Conservation (phyloP, 2,888 invertebrate species). For the Pharmacophagus antenor region DNA sequence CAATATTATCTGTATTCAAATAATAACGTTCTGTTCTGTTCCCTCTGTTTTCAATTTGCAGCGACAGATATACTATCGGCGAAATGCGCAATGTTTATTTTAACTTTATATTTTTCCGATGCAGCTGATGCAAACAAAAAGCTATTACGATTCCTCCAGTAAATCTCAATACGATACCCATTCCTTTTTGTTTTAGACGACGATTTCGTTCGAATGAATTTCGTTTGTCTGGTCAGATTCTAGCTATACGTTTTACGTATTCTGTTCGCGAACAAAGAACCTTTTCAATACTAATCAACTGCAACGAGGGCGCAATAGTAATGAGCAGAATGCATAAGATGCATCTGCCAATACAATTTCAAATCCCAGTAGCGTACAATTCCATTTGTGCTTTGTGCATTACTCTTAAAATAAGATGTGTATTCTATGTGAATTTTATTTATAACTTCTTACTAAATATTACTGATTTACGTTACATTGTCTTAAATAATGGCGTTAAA, state of each 20-base stretch:
- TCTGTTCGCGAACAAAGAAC: slow-evolving; percentile 28
- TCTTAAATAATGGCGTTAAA: too few species aligned
- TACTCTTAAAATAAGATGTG: slow-evolving; percentile 18
- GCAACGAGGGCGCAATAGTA: slow-evolving; percentile 28
- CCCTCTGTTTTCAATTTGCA: slow-evolving; percentile 28
- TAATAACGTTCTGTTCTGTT: slow-evolving; percentile 12
- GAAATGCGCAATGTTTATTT: slow-evolving; percentile 31
- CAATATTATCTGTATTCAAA: slow-evolving; percentile 27
- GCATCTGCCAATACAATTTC: slow-evolving; percentile 28
- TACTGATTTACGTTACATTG: neutral
- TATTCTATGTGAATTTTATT: neutral
- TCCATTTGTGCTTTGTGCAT: slow-evolving; percentile 16
- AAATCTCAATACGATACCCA: slow-evolving; percentile 29
- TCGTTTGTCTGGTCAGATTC: slow-evolving; percentile 26
- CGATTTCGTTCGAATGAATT: slow-evolving; percentile 25
- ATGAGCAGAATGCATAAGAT: slow-evolving; percentile 30
- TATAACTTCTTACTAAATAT: neutral
- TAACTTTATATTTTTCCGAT: slow-evolving; percentile 31
- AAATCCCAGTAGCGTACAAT: slow-evolving; percentile 23
- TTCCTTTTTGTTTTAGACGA: slow-evolving; percentile 27
- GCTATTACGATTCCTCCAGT: slow-evolving; percentile 28
- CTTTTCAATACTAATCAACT: slow-evolving; percentile 32
- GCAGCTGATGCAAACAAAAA: slow-evolving; percentile 31
- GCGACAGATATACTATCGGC: slow-evolving; percentile 25
- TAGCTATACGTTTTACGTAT: slow-evolving; percentile 25